These are phyloP conservation scores for Autographa pulchrina DNA, from an alignment of 2,888 invertebrate species.

Conservation along the genomic window DNA sequence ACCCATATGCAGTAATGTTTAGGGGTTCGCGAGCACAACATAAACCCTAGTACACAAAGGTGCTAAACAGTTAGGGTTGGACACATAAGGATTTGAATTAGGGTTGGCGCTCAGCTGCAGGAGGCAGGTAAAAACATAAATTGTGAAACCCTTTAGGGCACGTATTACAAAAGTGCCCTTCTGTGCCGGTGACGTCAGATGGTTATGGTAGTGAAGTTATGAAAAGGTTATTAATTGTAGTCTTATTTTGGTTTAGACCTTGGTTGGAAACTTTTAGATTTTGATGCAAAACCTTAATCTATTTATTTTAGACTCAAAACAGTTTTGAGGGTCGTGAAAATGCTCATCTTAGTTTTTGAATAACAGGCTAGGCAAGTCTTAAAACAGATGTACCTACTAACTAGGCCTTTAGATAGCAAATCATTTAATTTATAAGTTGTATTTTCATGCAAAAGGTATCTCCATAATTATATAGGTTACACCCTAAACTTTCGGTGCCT, in stretches of 20 bases:
- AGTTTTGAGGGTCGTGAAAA: no score
- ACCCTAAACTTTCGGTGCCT: no score
- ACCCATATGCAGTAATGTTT: conserved; percentile 10
- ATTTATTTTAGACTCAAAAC: not conserved
- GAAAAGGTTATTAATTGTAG: conserved; percentile 63
- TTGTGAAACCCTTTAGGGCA: conserved; percentile 78
- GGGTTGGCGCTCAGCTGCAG: conserved; percentile 75
- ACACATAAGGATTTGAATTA: conserved; percentile 77
- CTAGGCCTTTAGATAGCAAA: no score
- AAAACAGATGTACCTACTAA: no score
- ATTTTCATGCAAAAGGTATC: no score
- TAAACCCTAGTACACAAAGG: conserved; percentile 73
- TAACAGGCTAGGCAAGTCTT: no score
- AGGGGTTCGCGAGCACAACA: conserved; percentile 58
- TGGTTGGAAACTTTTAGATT: not conserved
- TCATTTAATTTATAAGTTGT: no score
- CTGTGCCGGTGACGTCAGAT: conserved; percentile 64
- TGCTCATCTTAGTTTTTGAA: no score
- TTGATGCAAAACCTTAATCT: not conserved
- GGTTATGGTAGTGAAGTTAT: conserved; percentile 56
- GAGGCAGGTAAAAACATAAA: conserved; percentile 83
- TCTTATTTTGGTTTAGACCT: conserved; percentile 34
- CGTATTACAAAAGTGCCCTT: conserved; percentile 79
- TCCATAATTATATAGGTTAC: no score
- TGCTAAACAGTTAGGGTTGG: conserved; percentile 75